Base-by-base conservation (phyloP, 2,113 vertebrate genomes). In the Uria lomvia region DNA sequence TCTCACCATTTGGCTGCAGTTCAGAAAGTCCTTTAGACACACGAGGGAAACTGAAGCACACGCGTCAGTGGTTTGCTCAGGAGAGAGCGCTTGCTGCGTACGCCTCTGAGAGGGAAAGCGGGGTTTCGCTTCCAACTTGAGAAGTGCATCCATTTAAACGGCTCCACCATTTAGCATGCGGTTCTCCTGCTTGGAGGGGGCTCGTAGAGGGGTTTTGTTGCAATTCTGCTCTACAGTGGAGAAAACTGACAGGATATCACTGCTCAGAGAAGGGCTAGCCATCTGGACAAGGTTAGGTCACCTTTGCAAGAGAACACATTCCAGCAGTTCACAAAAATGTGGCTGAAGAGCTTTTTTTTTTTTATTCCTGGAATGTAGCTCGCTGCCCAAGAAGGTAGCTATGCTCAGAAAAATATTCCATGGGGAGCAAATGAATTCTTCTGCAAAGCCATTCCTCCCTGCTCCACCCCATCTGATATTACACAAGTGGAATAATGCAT, bases 401-500 rank as follows among this genome's bases (percentile, higher is more conserved):
- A 24, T 4, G 1, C 76, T 80, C 65, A 66, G 68, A 53, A 96
- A 96, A 94, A 91, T 91, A 91, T 72, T 94, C 96, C 86, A 78
- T 4, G 22, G 91, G 88, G 91, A 96, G 40, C 75, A 92, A 93
- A 93, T 40, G 76, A 91, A 94, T 81, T 78, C 86, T 92, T 90
- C 68, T 82, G 84, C 62, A 94, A 79, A 90, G 81, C 90, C 84
- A 92, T 92, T 92, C 86, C 76, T 88, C 92, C 70, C 65, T 65
- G 65, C 86, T 94, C 96, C 95, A 88, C 94, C 91, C 95, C 36
- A 4, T 84, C 43, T 91, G 95, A 91, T 60, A 88, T 95, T 92
- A 92, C 91, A 78, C 91, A 91, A 95, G 66, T 43, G 96, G 94
- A 96, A 95, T 97, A 97, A 97, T 94, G 74, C 77, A 95, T 95